Evolutionary conservation across 1,140 invertebrate species (phyloP).

Genomic region (Hypsibius dujardini): DNA sequence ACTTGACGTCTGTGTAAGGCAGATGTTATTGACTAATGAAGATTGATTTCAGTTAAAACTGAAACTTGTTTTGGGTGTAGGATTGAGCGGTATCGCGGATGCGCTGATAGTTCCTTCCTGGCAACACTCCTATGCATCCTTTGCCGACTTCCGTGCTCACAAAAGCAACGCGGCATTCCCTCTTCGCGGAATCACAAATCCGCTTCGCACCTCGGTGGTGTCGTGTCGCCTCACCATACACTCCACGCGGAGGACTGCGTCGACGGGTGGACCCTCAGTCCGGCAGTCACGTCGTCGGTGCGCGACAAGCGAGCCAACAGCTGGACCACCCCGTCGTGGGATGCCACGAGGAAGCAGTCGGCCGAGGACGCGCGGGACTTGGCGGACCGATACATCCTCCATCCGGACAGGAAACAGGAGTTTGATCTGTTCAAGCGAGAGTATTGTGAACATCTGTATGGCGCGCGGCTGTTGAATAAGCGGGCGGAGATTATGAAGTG

Average conservation of each 20-base stretch:
- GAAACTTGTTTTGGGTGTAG: neutral
- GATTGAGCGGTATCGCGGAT: neutral
- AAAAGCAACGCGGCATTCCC: neutral
- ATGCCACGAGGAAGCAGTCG: neutral
- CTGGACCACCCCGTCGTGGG: neutral
- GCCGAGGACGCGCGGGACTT: neutral
- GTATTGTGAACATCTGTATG: slow-evolving; percentile 30
- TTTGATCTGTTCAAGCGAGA: slow-evolving; percentile 29
- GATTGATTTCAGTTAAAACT: no score
- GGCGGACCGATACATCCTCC: slow-evolving; percentile 23
- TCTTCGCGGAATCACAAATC: neutral
- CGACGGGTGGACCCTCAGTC: neutral
- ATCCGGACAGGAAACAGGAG: slow-evolving; percentile 25
- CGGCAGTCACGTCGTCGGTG: neutral
- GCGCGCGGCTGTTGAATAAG: slow-evolving; percentile 30
- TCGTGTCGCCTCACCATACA: neutral
- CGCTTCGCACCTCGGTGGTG: neutral
- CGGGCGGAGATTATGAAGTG: slow-evolving; percentile 29
- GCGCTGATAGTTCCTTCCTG: slow-evolving; percentile 1
- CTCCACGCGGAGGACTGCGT: neutral
- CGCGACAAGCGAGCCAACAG: neutral
- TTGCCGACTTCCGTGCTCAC: slow-evolving; percentile 14
- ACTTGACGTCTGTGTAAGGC: no score
- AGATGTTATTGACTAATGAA: no score
- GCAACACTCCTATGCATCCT: slow-evolving; percentile 3